Percentiles rank a stretch among this genome's conserved stretches.
Conservation (phyloP, 2,888 invertebrate genomes). For the Imbricaverruca yamaguchii region DNA sequence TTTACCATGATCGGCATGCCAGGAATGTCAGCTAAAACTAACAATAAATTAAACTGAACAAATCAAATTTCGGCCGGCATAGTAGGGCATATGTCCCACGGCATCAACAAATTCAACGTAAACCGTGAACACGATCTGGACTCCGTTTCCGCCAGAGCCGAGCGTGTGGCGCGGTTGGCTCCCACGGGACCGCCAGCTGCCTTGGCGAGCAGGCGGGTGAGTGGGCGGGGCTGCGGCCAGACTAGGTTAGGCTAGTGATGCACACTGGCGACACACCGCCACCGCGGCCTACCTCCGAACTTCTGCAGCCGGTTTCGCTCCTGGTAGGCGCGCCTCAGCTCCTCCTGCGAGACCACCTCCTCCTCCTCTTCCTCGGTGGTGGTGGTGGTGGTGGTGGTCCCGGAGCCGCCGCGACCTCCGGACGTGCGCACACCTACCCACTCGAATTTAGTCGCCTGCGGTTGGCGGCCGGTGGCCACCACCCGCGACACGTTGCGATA, state of each 20-base stretch:
- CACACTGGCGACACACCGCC: neutral
- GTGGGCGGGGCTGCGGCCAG: no score
- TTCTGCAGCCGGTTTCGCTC: slow-evolving; percentile 1
- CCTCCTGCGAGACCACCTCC: neutral
- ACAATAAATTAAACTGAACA: no score
- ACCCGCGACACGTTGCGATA: slow-evolving; percentile 12
- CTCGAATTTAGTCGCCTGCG: neutral
- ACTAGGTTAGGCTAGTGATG: neutral
- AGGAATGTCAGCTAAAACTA: no score
- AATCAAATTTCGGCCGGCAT: no score
- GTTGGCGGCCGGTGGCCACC: neutral
- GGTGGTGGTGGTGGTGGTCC: neutral
- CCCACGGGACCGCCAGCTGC: no score
- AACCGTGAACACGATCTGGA: no score
- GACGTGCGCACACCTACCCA: neutral
- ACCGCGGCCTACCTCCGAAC: slow-evolving; percentile 14
- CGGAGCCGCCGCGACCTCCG: neutral
- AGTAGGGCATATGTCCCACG: no score
- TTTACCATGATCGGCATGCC: no score
- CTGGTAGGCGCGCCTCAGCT: neutral
- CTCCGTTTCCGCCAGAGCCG: no score
- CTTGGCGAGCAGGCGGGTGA: no score
- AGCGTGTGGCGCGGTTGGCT: no score
- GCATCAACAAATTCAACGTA: no score
- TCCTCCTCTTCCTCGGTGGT: neutral